Percentiles rank a stretch among this genome's conserved stretches.
phyloP scores from a whole-genome alignment of 2,797 vertebrate species.

The Lacerta agilis region DNA sequence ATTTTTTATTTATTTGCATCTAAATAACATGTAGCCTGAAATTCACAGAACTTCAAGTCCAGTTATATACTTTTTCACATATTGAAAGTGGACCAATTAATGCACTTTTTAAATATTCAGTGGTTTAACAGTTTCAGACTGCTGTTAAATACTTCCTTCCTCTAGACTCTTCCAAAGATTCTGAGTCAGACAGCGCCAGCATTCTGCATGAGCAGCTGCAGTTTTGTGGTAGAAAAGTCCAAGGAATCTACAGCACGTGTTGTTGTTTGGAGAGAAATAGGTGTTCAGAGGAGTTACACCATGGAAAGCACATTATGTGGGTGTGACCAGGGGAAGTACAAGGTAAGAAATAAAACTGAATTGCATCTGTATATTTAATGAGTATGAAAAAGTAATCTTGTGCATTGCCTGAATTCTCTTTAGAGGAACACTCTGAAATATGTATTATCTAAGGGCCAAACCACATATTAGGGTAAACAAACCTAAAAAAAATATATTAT shows the following conservation, averaged over 20 bases:
- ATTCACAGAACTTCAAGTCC: background rate
- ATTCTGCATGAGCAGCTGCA: constrained; percentile 96
- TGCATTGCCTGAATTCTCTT: constrained; percentile 6
- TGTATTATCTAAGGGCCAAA: background rate
- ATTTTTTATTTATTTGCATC: background rate
- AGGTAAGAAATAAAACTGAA: constrained; percentile 77
- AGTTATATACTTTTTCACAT: background rate
- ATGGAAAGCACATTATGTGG: constrained; percentile 99
- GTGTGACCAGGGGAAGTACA: constrained; percentile 97
- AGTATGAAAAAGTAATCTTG: constrained; percentile 16
- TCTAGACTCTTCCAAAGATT: constrained; percentile 92
- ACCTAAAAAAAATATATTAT: background rate
- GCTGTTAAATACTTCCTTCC: constrained; percentile 50
- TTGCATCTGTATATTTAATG: background rate
- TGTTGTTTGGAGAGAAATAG: constrained; percentile 97
- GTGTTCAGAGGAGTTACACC: constrained; percentile 96
- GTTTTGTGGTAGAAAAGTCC: constrained; percentile 97
- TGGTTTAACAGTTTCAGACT: background rate
- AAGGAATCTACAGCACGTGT: constrained; percentile 97
- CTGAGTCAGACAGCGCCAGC: constrained; percentile 94
- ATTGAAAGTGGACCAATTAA: background rate
- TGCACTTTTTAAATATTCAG: background rate
- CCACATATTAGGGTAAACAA: background rate
- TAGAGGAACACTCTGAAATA: background rate
- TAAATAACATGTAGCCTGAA: background rate